phyloP scores from a whole-genome alignment of 2,113 vertebrate species.

The Grallaria varia region DNA sequence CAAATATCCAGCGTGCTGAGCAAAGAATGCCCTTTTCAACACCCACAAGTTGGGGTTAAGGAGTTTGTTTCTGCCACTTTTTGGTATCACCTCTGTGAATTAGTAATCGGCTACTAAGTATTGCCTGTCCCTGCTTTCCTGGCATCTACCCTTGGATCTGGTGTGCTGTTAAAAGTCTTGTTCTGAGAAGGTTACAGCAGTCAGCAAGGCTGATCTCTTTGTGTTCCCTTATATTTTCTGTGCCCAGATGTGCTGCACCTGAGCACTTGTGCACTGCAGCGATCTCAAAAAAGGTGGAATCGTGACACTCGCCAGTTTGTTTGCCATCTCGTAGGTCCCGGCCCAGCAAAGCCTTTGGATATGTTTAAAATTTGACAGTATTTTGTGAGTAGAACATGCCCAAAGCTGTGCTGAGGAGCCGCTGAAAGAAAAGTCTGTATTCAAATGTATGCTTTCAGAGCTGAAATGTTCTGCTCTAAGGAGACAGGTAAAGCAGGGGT shows the following conservation, averaged over 20 bases:
- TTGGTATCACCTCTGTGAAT: neutral
- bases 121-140: neutral
- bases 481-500: neutral
- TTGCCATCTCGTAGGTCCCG: neutral
- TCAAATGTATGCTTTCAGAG: neutral
- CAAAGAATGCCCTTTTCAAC: no score
- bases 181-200: neutral
- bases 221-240: fast-evolving
- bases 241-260: neutral
- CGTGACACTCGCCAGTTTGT: fast-evolving
- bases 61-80: no score
- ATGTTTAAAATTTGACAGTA: neutral
- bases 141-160: neutral
- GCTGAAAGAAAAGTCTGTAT: neutral
- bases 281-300: neutral
- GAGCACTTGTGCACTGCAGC: fast-evolving
- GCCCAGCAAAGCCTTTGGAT: neutral
- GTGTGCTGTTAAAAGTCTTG: neutral
- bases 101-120: neutral
- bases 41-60: no score
- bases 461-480: neutral
- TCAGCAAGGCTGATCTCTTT: neutral
- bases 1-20: no score
- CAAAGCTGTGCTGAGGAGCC: neutral
- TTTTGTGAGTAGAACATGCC: fast-evolving